Base-by-base conservation (phyloP, 2,888 invertebrate genomes). In the Helleia helle region DNA sequence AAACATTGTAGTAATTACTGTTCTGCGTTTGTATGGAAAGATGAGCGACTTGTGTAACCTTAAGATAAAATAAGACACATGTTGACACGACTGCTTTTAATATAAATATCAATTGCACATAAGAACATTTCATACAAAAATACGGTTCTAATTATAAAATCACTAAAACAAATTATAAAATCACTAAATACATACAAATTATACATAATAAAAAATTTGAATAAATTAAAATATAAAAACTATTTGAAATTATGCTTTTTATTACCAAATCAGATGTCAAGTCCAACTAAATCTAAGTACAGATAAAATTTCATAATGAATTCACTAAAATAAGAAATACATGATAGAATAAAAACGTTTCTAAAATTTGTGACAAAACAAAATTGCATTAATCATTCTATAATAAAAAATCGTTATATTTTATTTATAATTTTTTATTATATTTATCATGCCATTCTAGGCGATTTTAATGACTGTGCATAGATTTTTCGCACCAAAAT, bases 81-180 rank as follows among this genome's bases (percentile, higher is more conserved):
- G 48, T 55, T 70, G 68, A 80, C 75, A 74, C 65, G 75, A 60
- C 67, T 75, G 61, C 54, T 61, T 80, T 81, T 81, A 84, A 80
- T 84, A 81, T 71, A 84, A 83, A 84, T 74, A 75, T 73, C 68
- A 77, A 77, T 79, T 80, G 76, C 81, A 84, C 79, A 71, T 80
- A 79, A 79, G 74, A 75, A 79, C 66, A 65, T 74, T 73, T 67
- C 75, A 79, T 84, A 84, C 74, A 84, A 84, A 84, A 84, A 84
- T 84, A 84, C 76, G 74, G 72, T 73, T 73, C 74, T 74, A 83
- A 76, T 74, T 77, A 74, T 79, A 83, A 80, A 55, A 69, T 66
- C 68, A 72, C 60, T 73, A 81, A 80, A 80, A 76, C 65, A 75
- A 75, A 58, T 76, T 72, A 54, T 80, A 79, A 81, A 80, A 75